Evolutionary conservation across 2,113 vertebrate species (phyloP), one percentile per base, ranked within the genome.

Genomic region (Hemibagrus wyckioides): DNA sequence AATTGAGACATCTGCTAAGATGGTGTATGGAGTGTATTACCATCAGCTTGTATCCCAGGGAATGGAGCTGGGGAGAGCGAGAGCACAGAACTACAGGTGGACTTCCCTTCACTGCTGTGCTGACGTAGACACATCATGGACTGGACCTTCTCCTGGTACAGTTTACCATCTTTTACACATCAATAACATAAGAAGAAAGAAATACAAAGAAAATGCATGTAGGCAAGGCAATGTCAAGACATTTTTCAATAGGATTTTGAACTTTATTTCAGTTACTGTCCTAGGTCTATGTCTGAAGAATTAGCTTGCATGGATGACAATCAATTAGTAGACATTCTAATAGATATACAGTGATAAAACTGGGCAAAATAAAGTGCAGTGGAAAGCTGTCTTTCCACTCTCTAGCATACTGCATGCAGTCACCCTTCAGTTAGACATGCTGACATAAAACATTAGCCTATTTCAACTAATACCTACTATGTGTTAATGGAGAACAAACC

Each of bases 81-180:
- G 90, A 96, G 82, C 6, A 94, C 94, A 52, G 97, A 96, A 92
- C 96, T 96, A 88, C 95, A 90, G 80, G 93, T 59, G 39, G 97
- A 95, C 88, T 94, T 96, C 13, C 96, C 96, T 87, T 96, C 96
- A 56, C 95, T 96, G 93, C 95, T 96, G 59, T 95, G 97, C 92
- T 96, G 96, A 88, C 97, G 95, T 89, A 98, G 92, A 90, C 95
- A 94, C 93, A 95, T 95, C 89, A 99, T 97, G 13, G 97, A 99
- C 92, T 97, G 97, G 13, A 99, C 95, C 89, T 98, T 99, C 92
- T 99, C 98, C 86, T 97, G 97, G 94, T 98, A 98, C 92, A 98
- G 95, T 91, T 97, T 98, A 73, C 97, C 98, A 94, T 99, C 98
- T 99, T 28, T 41, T 36, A 36, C 13, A 87, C 33, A 59, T 23